Evolutionary conservation across 2,113 vertebrate genomes (phyloP), one percentile per base, ranked within the genome.

Genomic region (Aspiorhynchus laticeps): DNA sequence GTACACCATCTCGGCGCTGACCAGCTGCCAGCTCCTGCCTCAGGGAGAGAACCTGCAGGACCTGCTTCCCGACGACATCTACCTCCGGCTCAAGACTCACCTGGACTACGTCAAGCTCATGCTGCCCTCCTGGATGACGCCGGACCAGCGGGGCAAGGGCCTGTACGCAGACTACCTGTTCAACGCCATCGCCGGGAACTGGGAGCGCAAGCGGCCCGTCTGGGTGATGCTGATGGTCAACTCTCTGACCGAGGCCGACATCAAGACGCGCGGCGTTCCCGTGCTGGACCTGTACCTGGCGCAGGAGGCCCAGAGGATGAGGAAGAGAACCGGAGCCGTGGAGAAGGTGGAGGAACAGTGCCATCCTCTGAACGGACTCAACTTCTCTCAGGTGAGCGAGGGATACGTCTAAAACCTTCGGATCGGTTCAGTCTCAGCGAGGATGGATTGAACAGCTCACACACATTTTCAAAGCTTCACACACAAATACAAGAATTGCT

Each of bases 161-260:
- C 94, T 98, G 7, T 98, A 97, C 0, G 96, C 96, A 0, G 96
- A 97, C 90, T 97, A 97, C 90, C 96, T 98, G 85, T 98, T 97
- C 91, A 98, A 96, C 0, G 97, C 97, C 88, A 97, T 98, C 11
- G 95, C 95, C 0, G 97, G 97, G 19, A 97, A 97, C 93, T 97
- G 96, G 97, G 96, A 97, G 88, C 89, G 94, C 86, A 97, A 97
- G 91, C 95, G 96, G 26, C 97, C 97, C 0, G 93, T 97, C 12
- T 98, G 97, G 97, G 96, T 97, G 88, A 97, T 97, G 96, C 91
- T 98, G 85, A 97, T 97, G 96, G 96, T 97, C 90, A 97, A 97
- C 88, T 98, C 96, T 1, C 88, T 98, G 89, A 98, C 96, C 0
- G 96, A 98, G 90, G 95, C 95, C 1, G 96, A 97, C 86, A 95